Percentiles rank a stretch among this genome's conserved stretches.
Evolutionary conservation across 2,797 vertebrate genomes (phyloP).

Genomic region (Siniperca undulata): DNA sequence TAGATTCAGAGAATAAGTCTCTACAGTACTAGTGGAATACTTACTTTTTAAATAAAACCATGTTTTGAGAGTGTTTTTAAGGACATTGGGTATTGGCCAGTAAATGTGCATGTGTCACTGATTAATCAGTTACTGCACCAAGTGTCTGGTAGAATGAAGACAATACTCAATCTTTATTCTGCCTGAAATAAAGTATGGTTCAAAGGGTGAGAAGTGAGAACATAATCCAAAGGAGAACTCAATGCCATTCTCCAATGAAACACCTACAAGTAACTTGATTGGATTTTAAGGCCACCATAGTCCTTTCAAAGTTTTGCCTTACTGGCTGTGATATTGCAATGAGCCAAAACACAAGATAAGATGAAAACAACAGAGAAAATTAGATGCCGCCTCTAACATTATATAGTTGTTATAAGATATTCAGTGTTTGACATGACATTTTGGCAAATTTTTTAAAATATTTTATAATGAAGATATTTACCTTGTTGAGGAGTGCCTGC

Average conservation of each 20-base stretch:
- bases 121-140: slow-evolving; percentile 13
- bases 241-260: neutral
- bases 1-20: slow-evolving; percentile 6
- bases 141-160: neutral
- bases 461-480: slow-evolving; percentile 40
- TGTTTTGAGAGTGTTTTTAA: neutral
- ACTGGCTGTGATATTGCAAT: slow-evolving; percentile 3
- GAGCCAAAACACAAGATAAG: slow-evolving; percentile 18
- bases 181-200: slow-evolving; percentile 20
- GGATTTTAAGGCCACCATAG: slow-evolving; percentile 43
- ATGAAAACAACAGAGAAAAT: slow-evolving; percentile 18
- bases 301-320: slow-evolving; percentile 17
- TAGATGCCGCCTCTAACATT: slow-evolving; percentile 8
- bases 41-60: neutral
- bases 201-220: slow-evolving; percentile 6
- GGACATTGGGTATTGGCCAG: slow-evolving; percentile 2
- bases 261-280: slow-evolving; percentile 9
- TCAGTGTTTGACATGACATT: slow-evolving; percentile 63
- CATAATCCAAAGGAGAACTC: neutral
- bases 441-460: slow-evolving; percentile 45
- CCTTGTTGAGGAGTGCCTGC: slow-evolving; percentile 29
- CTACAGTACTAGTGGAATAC: neutral
- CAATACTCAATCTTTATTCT: neutral
- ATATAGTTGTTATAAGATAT: slow-evolving; percentile 19
- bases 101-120: neutral